These are phyloP conservation scores for Caracal caracal DNA, from an alignment of 2,113 vertebrate species.

Conservation along the genomic window DNA sequence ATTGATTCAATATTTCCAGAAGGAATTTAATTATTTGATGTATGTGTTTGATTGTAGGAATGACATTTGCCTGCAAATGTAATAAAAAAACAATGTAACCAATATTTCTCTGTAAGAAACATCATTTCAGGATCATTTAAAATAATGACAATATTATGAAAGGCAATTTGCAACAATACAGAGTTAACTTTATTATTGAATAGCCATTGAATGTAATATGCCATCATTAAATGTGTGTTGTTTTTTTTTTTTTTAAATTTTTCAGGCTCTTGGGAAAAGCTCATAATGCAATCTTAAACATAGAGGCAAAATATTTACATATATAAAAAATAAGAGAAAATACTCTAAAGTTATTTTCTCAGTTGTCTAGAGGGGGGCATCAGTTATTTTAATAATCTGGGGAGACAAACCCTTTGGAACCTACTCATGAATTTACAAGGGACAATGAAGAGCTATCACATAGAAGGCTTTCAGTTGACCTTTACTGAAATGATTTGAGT, in stretches of 20 bases:
- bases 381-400: conserved; percentile 24
- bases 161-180: background rate
- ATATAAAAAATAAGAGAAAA: background rate
- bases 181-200: background rate
- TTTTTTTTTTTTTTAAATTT: background rate
- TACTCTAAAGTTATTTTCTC: background rate
- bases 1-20: conserved; percentile 35
- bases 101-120: conserved; percentile 14
- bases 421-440: background rate
- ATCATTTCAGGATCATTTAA: background rate
- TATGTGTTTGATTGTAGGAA: background rate
- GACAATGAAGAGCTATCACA: background rate
- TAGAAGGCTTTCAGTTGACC: background rate
- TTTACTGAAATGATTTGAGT: conserved; percentile 60
- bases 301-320: background rate
- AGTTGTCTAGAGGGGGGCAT: background rate
- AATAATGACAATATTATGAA: conserved; percentile 1
- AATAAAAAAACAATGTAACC: conserved; percentile 3
- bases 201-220: background rate
- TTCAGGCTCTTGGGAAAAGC: background rate
- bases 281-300: background rate
- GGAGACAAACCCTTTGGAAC: background rate
- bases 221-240: background rate
- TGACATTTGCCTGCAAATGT: background rate
- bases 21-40: conserved; percentile 21